phyloP scores from a whole-genome alignment of 2,888 invertebrate species.

The Trichopoda pennipes region DNA sequence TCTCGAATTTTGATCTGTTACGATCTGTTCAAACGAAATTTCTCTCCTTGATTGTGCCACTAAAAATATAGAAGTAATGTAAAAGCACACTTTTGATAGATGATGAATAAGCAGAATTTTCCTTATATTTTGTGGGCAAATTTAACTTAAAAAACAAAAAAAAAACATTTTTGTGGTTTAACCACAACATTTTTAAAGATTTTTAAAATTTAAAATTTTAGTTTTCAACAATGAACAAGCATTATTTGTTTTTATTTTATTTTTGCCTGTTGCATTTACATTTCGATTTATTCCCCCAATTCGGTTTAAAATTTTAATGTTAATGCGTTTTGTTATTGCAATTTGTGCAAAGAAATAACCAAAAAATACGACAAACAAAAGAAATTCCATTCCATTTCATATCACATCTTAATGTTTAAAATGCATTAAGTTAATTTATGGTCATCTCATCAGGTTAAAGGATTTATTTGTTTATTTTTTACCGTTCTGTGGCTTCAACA shows the following conservation, averaged over 20 bases:
- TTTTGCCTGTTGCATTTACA: not conserved
- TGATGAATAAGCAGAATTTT: no score
- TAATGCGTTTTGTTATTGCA: not conserved
- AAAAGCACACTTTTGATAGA: no score
- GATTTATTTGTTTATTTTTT: constrained; percentile 56
- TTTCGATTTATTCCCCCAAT: not conserved
- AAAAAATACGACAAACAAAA: not conserved
- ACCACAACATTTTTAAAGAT: no score
- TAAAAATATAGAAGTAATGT: no score
- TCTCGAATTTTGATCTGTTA: no score
- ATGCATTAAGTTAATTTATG: constrained; percentile 55
- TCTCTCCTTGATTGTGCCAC: no score
- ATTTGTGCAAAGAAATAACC: not conserved
- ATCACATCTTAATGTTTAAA: constrained; percentile 37
- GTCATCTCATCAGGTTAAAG: constrained; percentile 53
- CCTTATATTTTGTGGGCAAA: no score
- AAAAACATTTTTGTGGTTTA: no score
- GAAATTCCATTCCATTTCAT: not conserved
- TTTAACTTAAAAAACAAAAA: no score
- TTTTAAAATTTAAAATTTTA: not conserved
- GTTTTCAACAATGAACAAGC: no score
- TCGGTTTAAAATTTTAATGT: not conserved
- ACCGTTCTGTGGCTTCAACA: constrained; percentile 27
- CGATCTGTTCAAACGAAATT: no score
- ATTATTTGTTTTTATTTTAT: not conserved